Evolutionary conservation across 2,888 invertebrate genomes (phyloP), one percentile per base, ranked within the genome.

Genomic region (Argynnis bischoffii): DNA sequence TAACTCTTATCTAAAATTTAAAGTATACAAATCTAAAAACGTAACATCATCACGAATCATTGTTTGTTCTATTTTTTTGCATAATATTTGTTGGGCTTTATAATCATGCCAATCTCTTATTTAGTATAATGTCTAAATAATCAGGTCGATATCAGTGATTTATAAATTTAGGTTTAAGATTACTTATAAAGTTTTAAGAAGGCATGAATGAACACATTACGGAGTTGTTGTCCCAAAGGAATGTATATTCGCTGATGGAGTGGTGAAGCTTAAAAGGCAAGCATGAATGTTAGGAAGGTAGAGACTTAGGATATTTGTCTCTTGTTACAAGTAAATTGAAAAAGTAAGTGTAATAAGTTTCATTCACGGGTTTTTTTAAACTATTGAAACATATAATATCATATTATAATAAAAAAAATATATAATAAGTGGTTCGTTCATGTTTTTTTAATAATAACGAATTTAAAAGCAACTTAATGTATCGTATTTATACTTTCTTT

Each of bases 141-240:
- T 16, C 31, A 6, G 31, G 26, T 48, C 6, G 6, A 6, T 48
- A 48, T 59, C 31, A 31, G 48, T 59, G 31, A 59, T 57, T 57
- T 47, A n/a, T 47, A 26, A 47, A n/a, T 46, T 63, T 61, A 65
- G 51, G 53, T 65, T 53, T 51, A 21, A n/a, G 55, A 68, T 69
- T 69, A 69, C 51, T 55, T 35, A 21, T 54, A 56, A 69, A 66
- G 55, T 63, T 66, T 66, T 63, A 63, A 66, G 57, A 59, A 61
- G 55, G 55, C 57, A 63, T 54, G 50, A 66, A 63, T 69, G 50
- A 69, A 66, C 61, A 59, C 46, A 57, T 63, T 63, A 66, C 50
- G 46, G 50, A 66, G 53, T 59, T 61, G 54, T 57, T 57, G 54
- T 63, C 59, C 63, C 55, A 35, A 50, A 54, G 61, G 57, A 59